These are phyloP conservation scores for Hemichromis elongatus DNA, from an alignment of 2,113 vertebrate species.

Conservation along the genomic window DNA sequence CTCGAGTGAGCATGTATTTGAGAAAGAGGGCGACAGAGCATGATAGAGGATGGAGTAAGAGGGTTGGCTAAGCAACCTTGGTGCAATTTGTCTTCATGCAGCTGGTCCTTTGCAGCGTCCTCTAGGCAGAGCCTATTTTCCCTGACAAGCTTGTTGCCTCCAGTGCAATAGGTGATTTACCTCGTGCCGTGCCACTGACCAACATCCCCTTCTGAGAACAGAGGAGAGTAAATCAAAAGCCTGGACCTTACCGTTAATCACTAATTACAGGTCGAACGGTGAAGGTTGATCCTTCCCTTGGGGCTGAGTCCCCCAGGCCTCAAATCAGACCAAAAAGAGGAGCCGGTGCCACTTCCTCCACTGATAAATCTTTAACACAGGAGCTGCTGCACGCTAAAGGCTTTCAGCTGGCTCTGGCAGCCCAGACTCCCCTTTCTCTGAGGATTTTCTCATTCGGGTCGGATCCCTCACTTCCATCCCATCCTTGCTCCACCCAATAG, in stretches of 20 bases:
- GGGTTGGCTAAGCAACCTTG: constrained; percentile 49
- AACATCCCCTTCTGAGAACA: constrained; percentile 38
- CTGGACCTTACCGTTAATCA: constrained; percentile 56
- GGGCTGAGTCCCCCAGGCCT: constrained; percentile 7
- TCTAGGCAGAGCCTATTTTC: constrained; percentile 41
- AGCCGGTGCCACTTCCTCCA: constrained; percentile 38
- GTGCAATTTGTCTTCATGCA: constrained; percentile 57
- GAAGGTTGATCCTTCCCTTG: constrained; percentile 53
- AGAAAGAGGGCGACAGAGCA: constrained; percentile 23
- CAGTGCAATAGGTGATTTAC: constrained; percentile 60
- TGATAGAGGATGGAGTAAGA: constrained; percentile 43
- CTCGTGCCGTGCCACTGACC: constrained; percentile 32
- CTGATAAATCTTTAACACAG: constrained; percentile 54
- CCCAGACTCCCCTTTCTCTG: constrained; percentile 32
- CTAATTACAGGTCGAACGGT: constrained; percentile 51
- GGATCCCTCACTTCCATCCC: constrained; percentile 3
- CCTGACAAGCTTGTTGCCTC: constrained; percentile 60
- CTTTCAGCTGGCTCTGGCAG: constrained; percentile 25
- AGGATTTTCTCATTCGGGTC: constrained; percentile 48
- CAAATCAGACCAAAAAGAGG: constrained; percentile 39
- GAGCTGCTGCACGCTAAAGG: constrained; percentile 20
- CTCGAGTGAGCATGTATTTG: constrained; percentile 23
- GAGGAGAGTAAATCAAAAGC: constrained; percentile 60
- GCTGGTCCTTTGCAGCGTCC: constrained; percentile 13
- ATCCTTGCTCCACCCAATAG: neutral